Evolutionary conservation across 2,113 vertebrate species (phyloP), one percentile per base, ranked within the genome.

Genomic region (Orcinus orca): DNA sequence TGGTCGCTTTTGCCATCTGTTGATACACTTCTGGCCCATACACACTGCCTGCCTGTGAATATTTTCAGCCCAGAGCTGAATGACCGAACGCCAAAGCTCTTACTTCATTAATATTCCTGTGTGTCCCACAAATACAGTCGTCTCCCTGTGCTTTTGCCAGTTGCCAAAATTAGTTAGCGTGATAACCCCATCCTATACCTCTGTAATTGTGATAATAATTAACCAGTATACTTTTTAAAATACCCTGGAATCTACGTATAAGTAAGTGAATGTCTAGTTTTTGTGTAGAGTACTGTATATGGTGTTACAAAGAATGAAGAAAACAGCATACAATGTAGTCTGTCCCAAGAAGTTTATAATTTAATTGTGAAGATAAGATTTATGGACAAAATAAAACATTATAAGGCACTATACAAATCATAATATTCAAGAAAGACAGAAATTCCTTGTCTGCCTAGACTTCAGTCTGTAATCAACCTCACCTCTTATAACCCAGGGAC

Each of bases 401-500:
- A 26, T 23, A 90, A 83, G 29, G 80, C 0, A 60, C 9, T 53
- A 74, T 21, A 77, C 12, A 77, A 77, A 76, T 62, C 62, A 58
- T 53, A 92, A 83, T 68, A 67, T n/a, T 88, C 79, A 81, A 88
- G 31, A 95, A 88, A 85, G 17, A 60, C 21, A 97, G 36, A 90
- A 87, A 92, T 80, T 74, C 26, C 18, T 65, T 76, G 6, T 83
- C 65, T 63, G 93, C 33, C 11, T 21, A 80, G 36, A 93, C 83
- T 95, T 67, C 38, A 83, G 33, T 6, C 55, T 84, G 80, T 84
- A 65, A 92, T 70, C 87, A 60, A 18, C 25, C 25, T 92, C 21
- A 38, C 17, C 55, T 29, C 36, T 95, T 62, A 65, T 3, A 70
- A 63, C 2, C 31, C 20, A 90, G 3, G 10, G 83, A 81, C 31